Percentiles rank a stretch among this genome's conserved stretches.
Evolutionary conservation across 1,140 invertebrate genomes (phyloP).

Genomic region (Drosophila prosaltans): DNA sequence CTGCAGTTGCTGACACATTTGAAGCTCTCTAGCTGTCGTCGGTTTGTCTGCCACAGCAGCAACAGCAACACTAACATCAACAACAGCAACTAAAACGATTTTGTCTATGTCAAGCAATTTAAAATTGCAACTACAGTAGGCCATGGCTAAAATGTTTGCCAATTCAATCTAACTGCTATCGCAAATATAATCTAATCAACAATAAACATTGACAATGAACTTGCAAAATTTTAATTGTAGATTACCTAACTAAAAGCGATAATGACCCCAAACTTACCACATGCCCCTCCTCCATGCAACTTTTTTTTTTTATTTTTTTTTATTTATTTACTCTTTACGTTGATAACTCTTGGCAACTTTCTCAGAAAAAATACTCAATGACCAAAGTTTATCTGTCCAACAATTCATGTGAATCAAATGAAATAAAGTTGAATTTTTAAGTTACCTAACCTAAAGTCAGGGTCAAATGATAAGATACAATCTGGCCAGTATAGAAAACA

Average conservation of each 20-base stretch:
- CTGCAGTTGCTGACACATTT: conserved; percentile 26
- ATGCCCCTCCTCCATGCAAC: neutral
- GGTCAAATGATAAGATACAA: no score
- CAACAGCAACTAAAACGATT: neutral
- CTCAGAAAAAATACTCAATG: conserved; percentile 14
- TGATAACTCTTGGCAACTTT: conserved; percentile 14
- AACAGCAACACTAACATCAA: neutral
- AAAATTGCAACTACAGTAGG: conserved; percentile 22
- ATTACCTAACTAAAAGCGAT: conserved; percentile 3
- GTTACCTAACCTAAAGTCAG: no score
- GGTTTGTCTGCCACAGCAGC: conserved; percentile 43
- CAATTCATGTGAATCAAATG: no score
- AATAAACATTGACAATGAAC: conserved; percentile 9
- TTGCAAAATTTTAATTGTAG: conserved; percentile 1
- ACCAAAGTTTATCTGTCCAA: no score
- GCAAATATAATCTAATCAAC: conserved; percentile 6
- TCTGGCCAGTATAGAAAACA: no score
- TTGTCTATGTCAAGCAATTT: conserved; percentile 2
- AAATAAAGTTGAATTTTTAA: no score
- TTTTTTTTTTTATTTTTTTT: no score
- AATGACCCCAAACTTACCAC: neutral
- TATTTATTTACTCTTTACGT: no score
- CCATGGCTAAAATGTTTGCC: conserved; percentile 13
- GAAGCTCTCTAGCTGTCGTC: conserved; percentile 30
- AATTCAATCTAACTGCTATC: neutral